Evolutionary conservation across 2,797 vertebrate species (phyloP).

Genomic region (Acridotheres tristis): DNA sequence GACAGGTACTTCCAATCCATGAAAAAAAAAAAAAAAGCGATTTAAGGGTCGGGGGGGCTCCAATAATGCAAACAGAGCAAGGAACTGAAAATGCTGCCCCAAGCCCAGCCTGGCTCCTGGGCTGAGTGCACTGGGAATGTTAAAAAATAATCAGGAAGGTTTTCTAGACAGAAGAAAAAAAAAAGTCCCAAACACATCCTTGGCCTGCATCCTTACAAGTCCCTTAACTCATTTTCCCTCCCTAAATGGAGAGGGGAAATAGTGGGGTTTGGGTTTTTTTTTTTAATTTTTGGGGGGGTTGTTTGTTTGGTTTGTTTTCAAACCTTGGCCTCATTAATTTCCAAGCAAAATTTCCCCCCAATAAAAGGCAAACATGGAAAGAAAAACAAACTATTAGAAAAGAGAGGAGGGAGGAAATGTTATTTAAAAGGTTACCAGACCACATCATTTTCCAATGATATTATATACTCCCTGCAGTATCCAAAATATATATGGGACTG

Average conservation of each 20-base stretch:
- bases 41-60: background rate
- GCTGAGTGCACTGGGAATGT: constrained; percentile 26
- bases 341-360: constrained; percentile 79
- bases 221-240: constrained; percentile 35
- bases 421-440: constrained; percentile 99
- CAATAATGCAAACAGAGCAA: rapidly evolving
- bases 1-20: constrained; percentile 69
- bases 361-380: constrained; percentile 99
- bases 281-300: background rate
- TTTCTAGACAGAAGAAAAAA: constrained; percentile 64
- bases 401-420: constrained; percentile 98
- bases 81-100: background rate
- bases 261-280: background rate
- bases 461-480: constrained; percentile 98
- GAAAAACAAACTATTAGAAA: constrained; percentile 99
- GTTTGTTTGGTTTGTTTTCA: constrained; percentile 66
- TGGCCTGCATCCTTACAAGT: constrained; percentile 45
- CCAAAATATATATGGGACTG: constrained; percentile 98
- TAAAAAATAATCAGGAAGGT: constrained; percentile 64
- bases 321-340: constrained; percentile 77
- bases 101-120: background rate
- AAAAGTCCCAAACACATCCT: constrained; percentile 60
- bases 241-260: background rate
- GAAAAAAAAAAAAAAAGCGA: background rate
- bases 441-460: constrained; percentile 99